Base-by-base conservation (phyloP, 2,797 vertebrate genomes). In the Danionella dracula region DNA sequence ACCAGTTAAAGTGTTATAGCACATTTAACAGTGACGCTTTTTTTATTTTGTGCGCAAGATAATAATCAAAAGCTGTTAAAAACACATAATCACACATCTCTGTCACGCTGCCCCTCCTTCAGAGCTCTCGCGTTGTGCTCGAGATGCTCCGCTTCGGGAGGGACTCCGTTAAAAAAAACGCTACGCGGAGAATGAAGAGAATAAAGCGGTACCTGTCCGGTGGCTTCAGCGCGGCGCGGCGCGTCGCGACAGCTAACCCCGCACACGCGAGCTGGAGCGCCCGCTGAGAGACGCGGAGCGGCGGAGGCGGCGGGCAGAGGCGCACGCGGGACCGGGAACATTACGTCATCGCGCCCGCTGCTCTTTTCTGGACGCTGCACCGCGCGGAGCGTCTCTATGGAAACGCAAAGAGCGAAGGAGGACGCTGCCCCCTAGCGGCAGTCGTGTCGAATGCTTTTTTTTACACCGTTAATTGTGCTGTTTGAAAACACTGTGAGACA, bases 351-450 rank as follows among this genome's bases (percentile, higher is more conserved):
- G 72, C 65, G 70, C 4, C 66, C 77, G 23, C 76, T 66, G 61
- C 19, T 11, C 46, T 72, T 68, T 44, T 82, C 71, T 76, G 79
- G 57, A 10, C 16, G 69, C 68, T 80, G 87, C 86, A 83, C 84
- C 83, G 81, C 79, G 78, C 49, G 60, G 81, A 76, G 54, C 79
- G 90, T 91, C 90, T 86, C 88, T 87, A 90, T 90, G 87, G 85
- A 73, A 84, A 92, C 85, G 58, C 3, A 0, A 8, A 1, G 6
- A 66, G 0, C 32, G 16, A 54, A 66, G 38, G 48, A 12, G 27
- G 66, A 42, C 66, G 44, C 44, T 45, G 79, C 78, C 86, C 79
- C 71, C 85, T 81, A 73, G 78, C 11, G 84, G 0, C 46, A 12
- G 48, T 38, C 17, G 9, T 12, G 27, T n/a, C 13, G 10, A 9